Conservation (phyloP, 2,888 invertebrate genomes). For the Pyrrhosoma nymphula region DNA sequence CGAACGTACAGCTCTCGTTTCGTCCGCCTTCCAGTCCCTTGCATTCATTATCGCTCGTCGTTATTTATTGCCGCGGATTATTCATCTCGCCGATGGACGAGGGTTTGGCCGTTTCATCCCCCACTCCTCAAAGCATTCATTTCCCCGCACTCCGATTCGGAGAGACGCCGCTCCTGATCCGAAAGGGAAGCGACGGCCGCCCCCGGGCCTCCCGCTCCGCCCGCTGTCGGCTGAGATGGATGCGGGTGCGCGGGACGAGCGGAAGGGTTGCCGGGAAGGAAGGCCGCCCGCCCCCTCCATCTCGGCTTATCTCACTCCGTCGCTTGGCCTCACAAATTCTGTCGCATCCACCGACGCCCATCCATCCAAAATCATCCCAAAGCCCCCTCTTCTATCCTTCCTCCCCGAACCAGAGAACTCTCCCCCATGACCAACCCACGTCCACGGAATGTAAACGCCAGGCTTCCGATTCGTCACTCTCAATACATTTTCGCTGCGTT, state of each 20-base stretch:
- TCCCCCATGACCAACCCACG: not conserved
- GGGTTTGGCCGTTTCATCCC: not conserved
- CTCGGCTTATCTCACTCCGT: conserved; percentile 42
- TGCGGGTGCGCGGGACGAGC: not conserved
- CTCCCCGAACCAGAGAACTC: not conserved
- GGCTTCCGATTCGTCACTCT: conserved; percentile 50
- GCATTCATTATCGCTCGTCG: conserved; percentile 17
- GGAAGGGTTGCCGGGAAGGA: not conserved
- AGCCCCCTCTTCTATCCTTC: not conserved
- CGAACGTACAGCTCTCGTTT: not conserved
- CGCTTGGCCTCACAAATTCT: conserved; percentile 63
- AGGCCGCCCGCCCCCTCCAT: not conserved
- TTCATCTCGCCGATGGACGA: conserved; percentile 8
- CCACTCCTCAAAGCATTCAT: not conserved
- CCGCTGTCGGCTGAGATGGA: conserved; percentile 10
- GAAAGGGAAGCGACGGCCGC: not conserved
- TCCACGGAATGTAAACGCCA: not conserved
- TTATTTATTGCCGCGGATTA: conserved; percentile 12
- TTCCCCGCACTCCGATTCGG: not conserved
- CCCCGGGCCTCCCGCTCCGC: not conserved
- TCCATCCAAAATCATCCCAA: conserved; percentile 54
- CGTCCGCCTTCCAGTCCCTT: not conserved
- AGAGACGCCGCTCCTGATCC: not conserved
- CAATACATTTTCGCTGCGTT: not conserved
- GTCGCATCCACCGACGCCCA: conserved; percentile 47